These are phyloP conservation scores for Ochropacha duplaris DNA, from an alignment of 2,888 invertebrate genomes.

Conservation along the genomic window DNA sequence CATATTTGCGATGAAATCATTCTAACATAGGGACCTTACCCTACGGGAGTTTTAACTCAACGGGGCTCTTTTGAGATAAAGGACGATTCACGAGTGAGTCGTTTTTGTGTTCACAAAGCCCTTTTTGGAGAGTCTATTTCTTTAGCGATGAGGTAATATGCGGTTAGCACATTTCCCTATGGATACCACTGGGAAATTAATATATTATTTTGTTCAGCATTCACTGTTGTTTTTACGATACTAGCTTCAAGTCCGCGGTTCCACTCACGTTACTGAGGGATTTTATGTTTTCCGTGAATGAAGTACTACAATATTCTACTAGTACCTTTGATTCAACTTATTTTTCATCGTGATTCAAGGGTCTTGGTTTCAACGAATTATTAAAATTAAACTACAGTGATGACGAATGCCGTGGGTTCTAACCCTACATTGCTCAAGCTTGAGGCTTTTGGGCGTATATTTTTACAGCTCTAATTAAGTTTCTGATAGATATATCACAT, in stretches of 20 bases:
- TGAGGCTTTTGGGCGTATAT: too few relatives aligned
- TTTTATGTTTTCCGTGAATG: neutral
- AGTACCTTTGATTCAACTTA: too few relatives aligned
- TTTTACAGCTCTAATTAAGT: too few relatives aligned
- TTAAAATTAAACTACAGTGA: too few relatives aligned
- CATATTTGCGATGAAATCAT: conserved; percentile 1
- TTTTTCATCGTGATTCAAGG: too few relatives aligned
- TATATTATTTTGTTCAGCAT: conserved; percentile 42
- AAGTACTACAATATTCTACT: neutral
- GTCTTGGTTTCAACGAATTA: too few relatives aligned
- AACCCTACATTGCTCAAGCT: too few relatives aligned
- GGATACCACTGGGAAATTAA: conserved; percentile 48
- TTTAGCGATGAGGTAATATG: conserved; percentile 50
- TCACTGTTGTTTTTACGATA: conserved; percentile 8
- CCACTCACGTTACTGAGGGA: neutral
- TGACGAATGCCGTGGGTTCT: too few relatives aligned
- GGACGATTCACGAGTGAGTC: conserved; percentile 46
- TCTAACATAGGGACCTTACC: conserved; percentile 16
- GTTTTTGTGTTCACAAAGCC: conserved; percentile 56
- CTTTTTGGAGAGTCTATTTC: conserved; percentile 53
- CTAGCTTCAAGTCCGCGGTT: neutral
- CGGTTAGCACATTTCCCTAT: conserved; percentile 57
- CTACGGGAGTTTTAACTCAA: conserved; percentile 40
- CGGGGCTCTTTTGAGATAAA: conserved; percentile 47
- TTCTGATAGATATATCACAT: too few relatives aligned